A percentile compares a stretch with the other conserved stretches of the same genome.
Evolutionary conservation across 1,140 invertebrate species (phyloP).

Genomic region (Hycleus cichorii): DNA sequence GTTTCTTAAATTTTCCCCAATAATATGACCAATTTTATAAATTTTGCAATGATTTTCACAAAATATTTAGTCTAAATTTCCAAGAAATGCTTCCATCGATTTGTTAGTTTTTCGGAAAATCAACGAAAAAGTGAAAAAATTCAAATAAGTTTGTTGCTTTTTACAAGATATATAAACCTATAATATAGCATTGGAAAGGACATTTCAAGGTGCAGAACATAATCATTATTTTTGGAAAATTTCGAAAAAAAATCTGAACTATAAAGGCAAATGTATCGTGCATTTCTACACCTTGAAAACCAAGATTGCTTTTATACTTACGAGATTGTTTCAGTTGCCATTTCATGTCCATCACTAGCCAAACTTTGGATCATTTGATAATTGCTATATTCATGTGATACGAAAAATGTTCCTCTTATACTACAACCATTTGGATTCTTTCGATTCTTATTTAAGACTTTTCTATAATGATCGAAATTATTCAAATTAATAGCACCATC

Average conservation of each 20-base stretch:
- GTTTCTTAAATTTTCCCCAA: no score
- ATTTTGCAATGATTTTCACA: no score
- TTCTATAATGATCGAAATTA: conserved; percentile 82
- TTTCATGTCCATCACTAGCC: conserved; percentile 84
- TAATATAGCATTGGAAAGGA: no score
- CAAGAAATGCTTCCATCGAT: no score
- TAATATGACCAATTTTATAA: no score
- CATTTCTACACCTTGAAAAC: no score
- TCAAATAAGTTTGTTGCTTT: not conserved
- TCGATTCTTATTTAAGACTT: conserved; percentile 70
- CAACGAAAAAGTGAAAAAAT: not conserved
- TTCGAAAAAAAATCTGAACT: no score
- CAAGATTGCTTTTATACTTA: conserved; percentile 40
- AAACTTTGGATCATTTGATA: conserved; percentile 87
- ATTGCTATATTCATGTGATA: conserved; percentile 92
- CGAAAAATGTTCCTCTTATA: conserved; percentile 87
- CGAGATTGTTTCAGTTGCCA: conserved; percentile 84
- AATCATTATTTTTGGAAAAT: no score
- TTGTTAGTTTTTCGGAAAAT: not conserved
- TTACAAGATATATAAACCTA: no score
- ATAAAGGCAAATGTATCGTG: not conserved
- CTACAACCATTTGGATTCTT: conserved; percentile 85
- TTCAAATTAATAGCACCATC: conserved; percentile 89
- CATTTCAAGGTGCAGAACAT: no score
- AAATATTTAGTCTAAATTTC: no score